Conservation (phyloP, 2,797 vertebrate genomes). For the Catamblyrhynchus diadema region DNA sequence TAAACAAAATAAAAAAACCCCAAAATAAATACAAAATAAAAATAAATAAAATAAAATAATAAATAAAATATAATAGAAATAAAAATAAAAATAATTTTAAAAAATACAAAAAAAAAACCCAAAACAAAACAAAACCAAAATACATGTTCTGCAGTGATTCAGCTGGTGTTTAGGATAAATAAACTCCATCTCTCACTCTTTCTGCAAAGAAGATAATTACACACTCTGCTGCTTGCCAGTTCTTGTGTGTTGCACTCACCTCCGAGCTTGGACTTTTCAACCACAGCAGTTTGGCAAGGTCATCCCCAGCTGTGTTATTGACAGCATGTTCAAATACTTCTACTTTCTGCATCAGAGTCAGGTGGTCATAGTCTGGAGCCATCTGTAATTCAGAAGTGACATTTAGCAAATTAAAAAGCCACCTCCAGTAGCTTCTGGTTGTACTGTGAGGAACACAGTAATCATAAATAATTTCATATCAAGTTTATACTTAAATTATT, state of each 20-base stretch:
- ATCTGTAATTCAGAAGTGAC: conserved; percentile 77
- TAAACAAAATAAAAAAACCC: too few relatives aligned
- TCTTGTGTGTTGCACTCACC: conserved; percentile 61
- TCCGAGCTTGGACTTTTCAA: conserved; percentile 98
- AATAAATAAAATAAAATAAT: too few relatives aligned
- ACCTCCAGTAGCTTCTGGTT: background rate
- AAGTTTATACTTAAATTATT: background rate
- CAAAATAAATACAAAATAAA: too few relatives aligned
- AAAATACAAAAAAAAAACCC: too few relatives aligned
- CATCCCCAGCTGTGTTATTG: conserved; percentile 96
- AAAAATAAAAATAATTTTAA: background rate
- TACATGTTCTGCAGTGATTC: background rate
- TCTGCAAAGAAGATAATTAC: background rate
- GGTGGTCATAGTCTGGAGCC: conserved; percentile 98
- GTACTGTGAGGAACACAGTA: background rate
- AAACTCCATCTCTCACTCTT: background rate
- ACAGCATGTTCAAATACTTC: conserved; percentile 98
- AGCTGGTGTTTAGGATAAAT: background rate
- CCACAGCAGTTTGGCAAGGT: conserved; percentile 96
- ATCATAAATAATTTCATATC: background rate
- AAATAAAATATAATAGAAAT: background rate
- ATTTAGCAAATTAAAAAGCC: background rate
- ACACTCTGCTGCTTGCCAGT: background rate
- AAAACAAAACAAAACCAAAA: too few relatives aligned
- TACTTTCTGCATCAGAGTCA: conserved; percentile 99